Percentiles rank a stretch among this genome's conserved stretches.
Evolutionary conservation across 1,140 invertebrate genomes (phyloP).

Genomic region (Trigoniulus corallinus): DNA sequence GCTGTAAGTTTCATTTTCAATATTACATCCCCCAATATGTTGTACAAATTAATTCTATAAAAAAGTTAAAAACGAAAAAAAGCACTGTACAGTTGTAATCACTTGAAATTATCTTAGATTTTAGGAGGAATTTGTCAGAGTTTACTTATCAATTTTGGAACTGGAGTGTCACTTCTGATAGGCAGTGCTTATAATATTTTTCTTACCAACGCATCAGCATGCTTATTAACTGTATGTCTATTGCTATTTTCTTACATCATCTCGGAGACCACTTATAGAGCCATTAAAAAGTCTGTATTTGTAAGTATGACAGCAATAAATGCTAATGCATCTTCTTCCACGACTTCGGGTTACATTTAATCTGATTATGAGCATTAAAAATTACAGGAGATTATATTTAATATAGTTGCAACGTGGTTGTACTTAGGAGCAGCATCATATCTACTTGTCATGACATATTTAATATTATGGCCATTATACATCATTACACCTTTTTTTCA

Average conservation of each 20-base stretch:
- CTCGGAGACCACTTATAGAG: background rate
- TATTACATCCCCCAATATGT: no score
- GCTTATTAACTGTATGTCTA: background rate
- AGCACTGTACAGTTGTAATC: background rate
- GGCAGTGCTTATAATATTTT: background rate
- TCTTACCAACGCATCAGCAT: background rate
- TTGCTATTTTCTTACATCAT: background rate
- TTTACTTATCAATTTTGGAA: background rate
- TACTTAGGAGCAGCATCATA: background rate
- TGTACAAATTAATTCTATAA: no score
- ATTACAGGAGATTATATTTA: background rate
- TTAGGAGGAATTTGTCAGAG: background rate
- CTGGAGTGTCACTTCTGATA: background rate
- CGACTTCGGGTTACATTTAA: background rate
- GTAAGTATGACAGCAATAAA: slow-evolving; percentile 1
- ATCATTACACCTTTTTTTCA: background rate
- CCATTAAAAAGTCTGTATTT: slow-evolving; percentile 1
- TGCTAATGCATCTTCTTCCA: background rate
- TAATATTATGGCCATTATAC: background rate
- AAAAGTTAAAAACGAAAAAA: background rate
- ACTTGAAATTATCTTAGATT: background rate
- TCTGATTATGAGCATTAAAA: background rate
- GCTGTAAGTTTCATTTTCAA: background rate
- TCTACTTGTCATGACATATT: background rate
- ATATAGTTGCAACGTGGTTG: background rate